Conservation (phyloP, 2,113 vertebrate genomes). For the Nerophis lumbriciformis region DNA sequence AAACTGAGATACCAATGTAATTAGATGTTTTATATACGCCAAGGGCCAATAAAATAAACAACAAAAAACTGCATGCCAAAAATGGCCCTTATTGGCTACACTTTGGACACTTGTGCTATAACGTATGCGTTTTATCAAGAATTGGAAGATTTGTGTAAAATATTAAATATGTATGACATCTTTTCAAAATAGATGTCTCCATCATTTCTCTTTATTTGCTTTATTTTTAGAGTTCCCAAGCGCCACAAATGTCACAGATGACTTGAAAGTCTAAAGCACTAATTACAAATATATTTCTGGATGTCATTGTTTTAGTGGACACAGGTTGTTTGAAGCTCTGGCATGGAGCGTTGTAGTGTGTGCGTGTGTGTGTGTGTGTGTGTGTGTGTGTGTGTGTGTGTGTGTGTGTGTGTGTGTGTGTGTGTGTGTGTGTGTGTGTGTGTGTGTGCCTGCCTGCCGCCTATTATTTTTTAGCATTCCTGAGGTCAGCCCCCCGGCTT, state of each 20-base stretch:
- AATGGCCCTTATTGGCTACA: no score
- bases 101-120: no score
- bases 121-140: background rate
- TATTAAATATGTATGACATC: background rate
- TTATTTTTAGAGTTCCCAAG: background rate
- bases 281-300: background rate
- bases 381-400: background rate
- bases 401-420: background rate
- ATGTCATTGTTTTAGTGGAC: background rate
- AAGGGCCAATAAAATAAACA: no score
- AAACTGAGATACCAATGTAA: no score
- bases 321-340: background rate
- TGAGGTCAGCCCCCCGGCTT: conserved; percentile 4
- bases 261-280: background rate
- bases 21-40: no score
- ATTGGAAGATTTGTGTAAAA: background rate
- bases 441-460: background rate
- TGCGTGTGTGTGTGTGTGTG: background rate
- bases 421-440: background rate
- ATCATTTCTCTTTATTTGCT: no score
- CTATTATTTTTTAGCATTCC: conserved; percentile 3
- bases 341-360: background rate
- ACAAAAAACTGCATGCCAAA: no score
- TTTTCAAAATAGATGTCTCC: background rate
- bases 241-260: background rate